Conservation (phyloP, 2,113 vertebrate genomes). For the Chaetura pelagica region DNA sequence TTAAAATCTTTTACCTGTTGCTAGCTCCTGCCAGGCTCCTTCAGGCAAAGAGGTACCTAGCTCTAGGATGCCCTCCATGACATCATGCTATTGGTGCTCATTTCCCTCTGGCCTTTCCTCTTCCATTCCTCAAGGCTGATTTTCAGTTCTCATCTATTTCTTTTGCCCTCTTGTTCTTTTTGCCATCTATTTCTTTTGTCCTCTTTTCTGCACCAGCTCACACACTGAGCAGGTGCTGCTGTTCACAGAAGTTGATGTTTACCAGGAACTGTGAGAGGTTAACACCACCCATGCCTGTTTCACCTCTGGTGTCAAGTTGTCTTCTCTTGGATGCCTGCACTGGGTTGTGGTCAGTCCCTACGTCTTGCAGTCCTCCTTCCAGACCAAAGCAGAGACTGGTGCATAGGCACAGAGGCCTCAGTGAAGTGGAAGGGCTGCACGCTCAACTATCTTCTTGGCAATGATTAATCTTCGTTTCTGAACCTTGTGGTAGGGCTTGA, state of each 20-base stretch:
- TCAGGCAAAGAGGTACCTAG: background rate
- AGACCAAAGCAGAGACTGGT: background rate
- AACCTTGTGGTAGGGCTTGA: background rate
- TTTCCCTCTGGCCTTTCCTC: background rate
- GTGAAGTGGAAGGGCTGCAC: background rate
- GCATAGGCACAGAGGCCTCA: background rate
- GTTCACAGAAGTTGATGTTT: background rate
- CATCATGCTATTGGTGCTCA: background rate
- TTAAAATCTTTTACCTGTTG: background rate
- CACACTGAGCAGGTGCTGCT: background rate
- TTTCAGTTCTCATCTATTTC: background rate
- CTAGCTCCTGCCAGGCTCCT: background rate
- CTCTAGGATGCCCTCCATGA: background rate
- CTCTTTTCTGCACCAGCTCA: background rate
- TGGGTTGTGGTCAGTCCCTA: background rate
- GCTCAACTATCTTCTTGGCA: background rate
- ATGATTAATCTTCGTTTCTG: background rate
- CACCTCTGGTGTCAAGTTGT: rapidly evolving
- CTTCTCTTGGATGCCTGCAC: background rate
- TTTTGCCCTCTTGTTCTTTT: background rate
- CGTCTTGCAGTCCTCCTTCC: background rate
- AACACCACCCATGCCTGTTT: too few relatives aligned
- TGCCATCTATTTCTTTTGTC: background rate
- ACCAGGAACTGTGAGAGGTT: background rate
- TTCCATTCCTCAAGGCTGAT: background rate